These are phyloP conservation scores for Apostichopus japonicus DNA, from an alignment of 35 echinoderm and acorn worm species.

Conservation along the genomic window DNA sequence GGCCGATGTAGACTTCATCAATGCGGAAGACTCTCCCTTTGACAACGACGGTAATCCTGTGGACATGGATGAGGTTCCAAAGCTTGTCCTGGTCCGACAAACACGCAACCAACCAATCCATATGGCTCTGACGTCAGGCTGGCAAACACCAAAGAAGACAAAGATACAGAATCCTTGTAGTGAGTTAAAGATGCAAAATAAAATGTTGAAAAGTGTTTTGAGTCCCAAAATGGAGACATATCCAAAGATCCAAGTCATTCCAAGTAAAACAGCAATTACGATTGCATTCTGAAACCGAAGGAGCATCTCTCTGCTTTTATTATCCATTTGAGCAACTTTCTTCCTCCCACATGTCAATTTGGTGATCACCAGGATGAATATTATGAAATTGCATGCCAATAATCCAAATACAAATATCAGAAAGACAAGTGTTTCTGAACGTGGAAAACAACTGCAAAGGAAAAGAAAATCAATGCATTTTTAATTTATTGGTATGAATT, in stretches of 20 bases:
- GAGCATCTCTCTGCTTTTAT: background rate
- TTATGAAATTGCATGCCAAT: conserved; percentile 56
- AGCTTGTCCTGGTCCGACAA: background rate
- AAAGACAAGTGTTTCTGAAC: conserved; percentile 41
- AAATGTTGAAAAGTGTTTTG: background rate
- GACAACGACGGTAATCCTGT: background rate
- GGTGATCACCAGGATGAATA: conserved; percentile 58
- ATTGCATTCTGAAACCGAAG: conserved; percentile 8
- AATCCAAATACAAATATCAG: conserved; percentile 37
- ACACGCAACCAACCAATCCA: background rate
- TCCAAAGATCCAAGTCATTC: conserved; percentile 33
- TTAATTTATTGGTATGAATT: too few relatives aligned
- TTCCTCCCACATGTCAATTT: conserved; percentile 62
- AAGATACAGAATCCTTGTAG: conserved; percentile 30
- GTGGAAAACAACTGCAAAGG: conserved; percentile 66
- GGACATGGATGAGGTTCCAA: background rate
- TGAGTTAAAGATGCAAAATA: conserved; percentile 38
- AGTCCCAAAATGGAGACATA: background rate
- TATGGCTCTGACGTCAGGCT: background rate
- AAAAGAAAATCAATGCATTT: background rate
- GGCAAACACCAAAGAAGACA: background rate
- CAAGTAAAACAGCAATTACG: conserved; percentile 12
- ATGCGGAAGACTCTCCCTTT: background rate
- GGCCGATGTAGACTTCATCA: too few relatives aligned
- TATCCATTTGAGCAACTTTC: background rate